phyloP scores from a whole-genome alignment of 2,797 vertebrate genomes.

The Muscicapa comitata region DNA sequence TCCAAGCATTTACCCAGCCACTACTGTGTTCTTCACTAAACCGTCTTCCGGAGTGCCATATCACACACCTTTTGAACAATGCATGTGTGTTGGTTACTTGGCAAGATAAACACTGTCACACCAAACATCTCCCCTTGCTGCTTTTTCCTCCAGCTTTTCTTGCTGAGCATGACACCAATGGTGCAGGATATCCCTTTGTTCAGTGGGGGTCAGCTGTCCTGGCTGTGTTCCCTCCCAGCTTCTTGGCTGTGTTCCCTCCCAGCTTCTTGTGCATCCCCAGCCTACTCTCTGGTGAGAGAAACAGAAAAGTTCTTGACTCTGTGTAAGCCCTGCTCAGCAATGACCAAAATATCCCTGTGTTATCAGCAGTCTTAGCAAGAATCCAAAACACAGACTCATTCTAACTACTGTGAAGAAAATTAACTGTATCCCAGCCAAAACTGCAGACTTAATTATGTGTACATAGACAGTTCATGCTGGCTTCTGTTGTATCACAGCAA shows the following conservation, averaged over 20 bases:
- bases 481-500: not conserved
- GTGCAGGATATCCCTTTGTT: not conserved
- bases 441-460: not conserved
- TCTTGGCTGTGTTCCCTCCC: not conserved
- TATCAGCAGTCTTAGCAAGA: not conserved
- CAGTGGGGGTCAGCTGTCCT: not conserved
- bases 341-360: not conserved
- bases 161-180: not conserved
- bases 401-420: not conserved
- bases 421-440: not conserved
- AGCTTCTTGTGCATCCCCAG: not conserved
- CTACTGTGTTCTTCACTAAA: not conserved
- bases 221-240: not conserved
- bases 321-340: not conserved
- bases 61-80: not conserved
- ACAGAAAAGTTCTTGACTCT: not conserved
- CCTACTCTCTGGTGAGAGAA: not conserved
- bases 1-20: not conserved
- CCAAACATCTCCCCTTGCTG: not conserved
- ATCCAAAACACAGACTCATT: not conserved
- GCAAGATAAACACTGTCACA: rapidly evolving
- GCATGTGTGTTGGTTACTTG: not conserved
- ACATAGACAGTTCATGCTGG: not conserved
- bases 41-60: not conserved
- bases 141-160: not conserved